A percentile compares a stretch with the other conserved stretches of the same genome.
These are phyloP conservation scores for Poeciliopsis occidentalis DNA, from an alignment of 2,113 vertebrate genomes.

Conservation along the genomic window DNA sequence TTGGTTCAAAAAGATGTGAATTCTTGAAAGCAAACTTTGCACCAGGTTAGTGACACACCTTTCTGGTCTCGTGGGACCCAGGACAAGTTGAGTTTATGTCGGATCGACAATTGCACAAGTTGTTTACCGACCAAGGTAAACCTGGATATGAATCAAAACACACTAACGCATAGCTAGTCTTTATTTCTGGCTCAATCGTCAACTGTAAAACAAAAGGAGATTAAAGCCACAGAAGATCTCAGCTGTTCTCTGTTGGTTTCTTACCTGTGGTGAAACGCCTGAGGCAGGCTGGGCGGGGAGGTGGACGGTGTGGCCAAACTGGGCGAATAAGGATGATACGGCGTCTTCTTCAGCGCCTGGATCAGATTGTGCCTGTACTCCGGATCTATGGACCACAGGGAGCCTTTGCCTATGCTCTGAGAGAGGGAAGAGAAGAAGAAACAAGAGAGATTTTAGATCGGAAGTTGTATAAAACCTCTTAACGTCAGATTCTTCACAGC, in stretches of 20 bases:
- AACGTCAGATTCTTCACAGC: constrained; percentile 35
- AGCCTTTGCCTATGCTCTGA: constrained; percentile 99
- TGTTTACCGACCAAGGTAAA: too few species aligned
- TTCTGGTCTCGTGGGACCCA: background rate
- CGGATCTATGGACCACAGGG: constrained; percentile 99
- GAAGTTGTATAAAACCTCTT: background rate
- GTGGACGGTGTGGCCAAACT: constrained; percentile 86
- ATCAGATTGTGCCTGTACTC: constrained; percentile 99
- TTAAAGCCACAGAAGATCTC: background rate
- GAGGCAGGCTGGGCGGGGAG: constrained; percentile 87
- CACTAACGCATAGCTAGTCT: background rate
- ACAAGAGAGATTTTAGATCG: constrained; percentile 8
- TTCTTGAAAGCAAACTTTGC: background rate
- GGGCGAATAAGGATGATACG: constrained; percentile 94
- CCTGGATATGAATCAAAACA: background rate
- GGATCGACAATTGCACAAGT: background rate
- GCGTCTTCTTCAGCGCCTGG: constrained; percentile 99
- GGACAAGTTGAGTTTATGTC: background rate
- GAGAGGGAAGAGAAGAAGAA: constrained; percentile 29
- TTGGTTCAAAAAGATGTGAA: too few species aligned
- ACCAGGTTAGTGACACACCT: background rate
- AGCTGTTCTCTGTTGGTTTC: background rate
- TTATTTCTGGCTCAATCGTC: background rate
- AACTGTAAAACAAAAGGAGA: background rate
- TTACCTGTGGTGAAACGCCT: constrained; percentile 95